These are phyloP conservation scores for Ichneumoninae sp. DNA, from an alignment of 2,888 invertebrate genomes.

Conservation along the genomic window DNA sequence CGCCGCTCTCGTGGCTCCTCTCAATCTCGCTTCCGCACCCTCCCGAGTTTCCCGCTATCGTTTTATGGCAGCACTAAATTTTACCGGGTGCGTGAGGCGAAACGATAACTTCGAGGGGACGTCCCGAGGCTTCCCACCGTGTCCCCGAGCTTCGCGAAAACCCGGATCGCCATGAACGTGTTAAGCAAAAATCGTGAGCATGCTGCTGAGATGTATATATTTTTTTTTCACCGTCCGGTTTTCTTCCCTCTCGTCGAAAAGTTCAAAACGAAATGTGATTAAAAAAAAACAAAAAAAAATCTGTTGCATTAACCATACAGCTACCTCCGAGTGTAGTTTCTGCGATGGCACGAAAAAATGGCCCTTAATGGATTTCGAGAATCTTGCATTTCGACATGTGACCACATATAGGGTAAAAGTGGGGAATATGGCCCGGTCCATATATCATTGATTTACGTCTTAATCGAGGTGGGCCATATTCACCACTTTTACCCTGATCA, in stretches of 20 bases:
- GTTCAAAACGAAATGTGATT: background rate
- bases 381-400: too few relatives aligned
- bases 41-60: conserved; percentile 46
- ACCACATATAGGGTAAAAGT: too few relatives aligned
- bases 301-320: too few relatives aligned
- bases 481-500: too few relatives aligned
- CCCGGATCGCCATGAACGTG: background rate
- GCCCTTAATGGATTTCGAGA: too few relatives aligned
- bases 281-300: too few relatives aligned
- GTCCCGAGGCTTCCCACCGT: background rate
- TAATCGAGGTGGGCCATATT: too few relatives aligned
- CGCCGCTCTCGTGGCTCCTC: conserved; percentile 36
- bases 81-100: conserved; percentile 51
- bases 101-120: conserved; percentile 54
- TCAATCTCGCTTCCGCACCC: conserved; percentile 54
- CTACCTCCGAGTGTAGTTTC: too few relatives aligned
- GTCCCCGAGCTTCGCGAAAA: conserved; percentile 18
- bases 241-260: background rate
- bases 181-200: background rate
- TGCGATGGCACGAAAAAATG: too few relatives aligned
- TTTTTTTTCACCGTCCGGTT: background rate
- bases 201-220: background rate
- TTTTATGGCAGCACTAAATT: conserved; percentile 67
- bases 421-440: too few relatives aligned
- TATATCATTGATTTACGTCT: too few relatives aligned